Evolutionary conservation across 2,113 vertebrate species (phyloP).

Genomic region (Xenopus tropicalis): DNA sequence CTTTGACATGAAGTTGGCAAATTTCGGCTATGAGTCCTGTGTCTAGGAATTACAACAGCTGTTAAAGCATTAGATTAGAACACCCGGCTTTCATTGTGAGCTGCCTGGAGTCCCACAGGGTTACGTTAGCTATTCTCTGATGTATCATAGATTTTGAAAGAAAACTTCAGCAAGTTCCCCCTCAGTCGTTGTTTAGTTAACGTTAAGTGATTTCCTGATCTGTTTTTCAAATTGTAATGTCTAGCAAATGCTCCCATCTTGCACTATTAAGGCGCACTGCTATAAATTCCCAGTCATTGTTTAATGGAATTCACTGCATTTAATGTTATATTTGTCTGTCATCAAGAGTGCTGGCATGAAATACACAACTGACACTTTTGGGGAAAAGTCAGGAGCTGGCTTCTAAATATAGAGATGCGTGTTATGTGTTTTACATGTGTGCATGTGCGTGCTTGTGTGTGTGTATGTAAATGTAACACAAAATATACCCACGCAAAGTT

Average conservation of each 20-base stretch:
- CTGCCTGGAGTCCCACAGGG: slow-evolving; percentile 20
- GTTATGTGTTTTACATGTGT: too few species aligned
- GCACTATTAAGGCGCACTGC: slow-evolving; percentile 13
- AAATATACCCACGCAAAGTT: too few species aligned
- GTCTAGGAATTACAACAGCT: slow-evolving; percentile 46
- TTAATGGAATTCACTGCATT: too few species aligned
- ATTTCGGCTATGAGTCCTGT: not conserved
- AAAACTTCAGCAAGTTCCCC: slow-evolving; percentile 35
- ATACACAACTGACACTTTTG: too few species aligned
- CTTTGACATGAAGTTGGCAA: not conserved
- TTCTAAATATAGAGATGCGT: too few species aligned
- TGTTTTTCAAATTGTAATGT: slow-evolving; percentile 35
- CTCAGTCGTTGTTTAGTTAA: slow-evolving; percentile 46
- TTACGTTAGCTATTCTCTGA: not conserved
- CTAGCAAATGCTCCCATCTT: slow-evolving; percentile 45
- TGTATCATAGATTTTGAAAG: slow-evolving; percentile 39
- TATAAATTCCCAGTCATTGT: slow-evolving; percentile 27
- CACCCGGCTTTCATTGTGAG: not conserved
- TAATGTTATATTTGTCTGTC: too few species aligned
- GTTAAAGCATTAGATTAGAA: slow-evolving; percentile 37
- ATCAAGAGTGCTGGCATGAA: too few species aligned
- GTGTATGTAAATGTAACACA: too few species aligned
- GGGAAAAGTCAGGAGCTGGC: too few species aligned
- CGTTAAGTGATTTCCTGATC: slow-evolving; percentile 48
- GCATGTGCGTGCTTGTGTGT: too few species aligned